Conservation (phyloP, 2,888 invertebrate species). For the Dryadula phaetusa region DNA sequence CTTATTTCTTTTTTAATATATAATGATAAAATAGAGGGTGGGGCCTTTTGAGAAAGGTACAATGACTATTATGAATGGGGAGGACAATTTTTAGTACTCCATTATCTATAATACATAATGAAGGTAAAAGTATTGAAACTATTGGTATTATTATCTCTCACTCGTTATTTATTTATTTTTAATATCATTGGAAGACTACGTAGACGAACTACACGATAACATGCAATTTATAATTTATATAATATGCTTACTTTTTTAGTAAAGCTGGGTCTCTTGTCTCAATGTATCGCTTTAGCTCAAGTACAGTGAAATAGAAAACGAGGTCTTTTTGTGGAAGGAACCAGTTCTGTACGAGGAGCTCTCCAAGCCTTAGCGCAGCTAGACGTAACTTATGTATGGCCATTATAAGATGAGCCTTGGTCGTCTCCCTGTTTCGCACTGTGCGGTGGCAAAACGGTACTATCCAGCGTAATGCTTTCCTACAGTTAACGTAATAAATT, state of each 20-base stretch:
- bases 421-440: slow-evolving; percentile 86
- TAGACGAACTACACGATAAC: too few species aligned
- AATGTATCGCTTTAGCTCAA: slow-evolving; percentile 86
- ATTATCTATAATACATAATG: too few species aligned
- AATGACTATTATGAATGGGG: too few species aligned
- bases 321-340: slow-evolving; percentile 86
- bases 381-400: slow-evolving; percentile 85
- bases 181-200: too few species aligned
- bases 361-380: slow-evolving; percentile 83
- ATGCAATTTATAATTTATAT: too few species aligned
- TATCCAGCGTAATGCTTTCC: slow-evolving; percentile 84
- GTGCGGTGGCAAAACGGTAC: slow-evolving; percentile 85
- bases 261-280: slow-evolving; percentile 79
- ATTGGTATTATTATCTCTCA: too few species aligned
- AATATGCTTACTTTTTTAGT: slow-evolving; percentile 84
- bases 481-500: slow-evolving; percentile 51
- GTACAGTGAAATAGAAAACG: slow-evolving; percentile 87
- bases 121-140: too few species aligned
- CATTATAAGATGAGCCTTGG: slow-evolving; percentile 85
- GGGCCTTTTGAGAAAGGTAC: too few species aligned
- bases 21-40: too few species aligned
- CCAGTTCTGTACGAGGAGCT: slow-evolving; percentile 85
- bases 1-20: neutral
- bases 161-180: too few species aligned
- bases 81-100: too few species aligned